phyloP scores from a whole-genome alignment of 2,888 invertebrate genomes.

The Sympetrum striolatum region DNA sequence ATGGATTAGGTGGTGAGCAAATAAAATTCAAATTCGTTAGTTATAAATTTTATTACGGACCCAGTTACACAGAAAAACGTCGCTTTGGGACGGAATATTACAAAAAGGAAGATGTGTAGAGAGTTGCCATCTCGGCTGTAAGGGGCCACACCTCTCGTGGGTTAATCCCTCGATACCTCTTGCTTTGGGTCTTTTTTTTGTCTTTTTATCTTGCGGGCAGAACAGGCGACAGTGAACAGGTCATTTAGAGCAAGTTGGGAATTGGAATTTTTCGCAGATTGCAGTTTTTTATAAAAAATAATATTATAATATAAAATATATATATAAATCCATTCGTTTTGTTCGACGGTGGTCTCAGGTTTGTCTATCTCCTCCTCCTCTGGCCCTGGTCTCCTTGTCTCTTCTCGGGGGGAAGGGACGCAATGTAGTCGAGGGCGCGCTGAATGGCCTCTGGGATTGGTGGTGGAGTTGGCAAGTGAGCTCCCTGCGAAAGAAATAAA shows the following conservation, averaged over 20 bases:
- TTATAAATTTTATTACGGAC: slow-evolving; percentile 10
- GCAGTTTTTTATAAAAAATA: slow-evolving; percentile 17
- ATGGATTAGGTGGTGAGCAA: neutral
- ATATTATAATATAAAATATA: neutral
- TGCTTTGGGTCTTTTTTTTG: slow-evolving; percentile 23
- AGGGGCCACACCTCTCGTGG: neutral
- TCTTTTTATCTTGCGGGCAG: slow-evolving; percentile 25
- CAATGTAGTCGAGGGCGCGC: slow-evolving; percentile 40
- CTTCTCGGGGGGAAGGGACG: neutral
- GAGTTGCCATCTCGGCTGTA: neutral
- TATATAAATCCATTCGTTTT: neutral
- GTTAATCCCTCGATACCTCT: neutral
- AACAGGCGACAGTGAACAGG: neutral
- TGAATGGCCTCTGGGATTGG: slow-evolving; percentile 44
- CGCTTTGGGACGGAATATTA: neutral
- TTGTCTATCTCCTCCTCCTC: neutral
- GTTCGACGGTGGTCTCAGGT: too few relatives aligned
- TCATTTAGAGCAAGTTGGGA: neutral
- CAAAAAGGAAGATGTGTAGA: neutral
- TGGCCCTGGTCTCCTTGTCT: slow-evolving; percentile 13
- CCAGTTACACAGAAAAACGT: slow-evolving; percentile 7
- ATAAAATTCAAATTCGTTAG: neutral
- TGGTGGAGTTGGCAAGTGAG: slow-evolving; percentile 49
- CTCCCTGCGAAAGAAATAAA: slow-evolving; percentile 50
- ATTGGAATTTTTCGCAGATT: neutral